Base-by-base conservation (phyloP, 2,888 invertebrate species). In the Aphodius granarius region DNA sequence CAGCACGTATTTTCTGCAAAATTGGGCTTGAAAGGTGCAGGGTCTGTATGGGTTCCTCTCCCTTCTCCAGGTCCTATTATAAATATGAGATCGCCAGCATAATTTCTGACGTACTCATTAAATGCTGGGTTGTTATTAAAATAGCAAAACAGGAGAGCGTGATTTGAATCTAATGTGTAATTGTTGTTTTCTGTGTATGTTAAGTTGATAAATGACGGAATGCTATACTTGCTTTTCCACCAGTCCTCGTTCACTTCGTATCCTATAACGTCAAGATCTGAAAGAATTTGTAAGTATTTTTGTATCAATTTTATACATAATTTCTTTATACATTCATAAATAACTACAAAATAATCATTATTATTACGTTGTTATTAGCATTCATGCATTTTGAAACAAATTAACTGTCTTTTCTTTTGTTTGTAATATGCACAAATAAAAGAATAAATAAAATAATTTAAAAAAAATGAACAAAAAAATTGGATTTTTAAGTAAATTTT, bases 171-270 rank as follows among this genome's bases (percentile, higher is more conserved):
- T 22, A 86, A 77, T 65, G 78, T 71, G 6, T 80, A 73, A 15
- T 86, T 80, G 9, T 86, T 82, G 1, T 92, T 85, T 73, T 89
- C 83, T 0, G 90, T 89, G 82, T 91, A 91, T 77, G 90, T 89
- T 23, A 93, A 88, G 2, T 91, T 89, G 77, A 94, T 91, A 83
- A 95, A 95, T 74, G 89, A 89, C 0, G 92, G 92, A 18, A 93
- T 92, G 1, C 94, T 92, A 85, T 95, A 94, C 85, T 89, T 91
- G 83, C 94, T 93, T 66, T 87, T 88, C 95, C 95, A 96, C 95
- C 95, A 96, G 0, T 90, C 90, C 71, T 90, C 89, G 85, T 95
- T 95, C n/a, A 94, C 88, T 89, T 96, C 95, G 63, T 94, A 86
- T 4, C 95, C 95, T 74, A 89, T 86, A 0, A 94, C 90, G 9